Evolutionary conservation across 2,888 invertebrate species (phyloP), one percentile per base, ranked within the genome.

Genomic region (Glaucopsyche alexis): DNA sequence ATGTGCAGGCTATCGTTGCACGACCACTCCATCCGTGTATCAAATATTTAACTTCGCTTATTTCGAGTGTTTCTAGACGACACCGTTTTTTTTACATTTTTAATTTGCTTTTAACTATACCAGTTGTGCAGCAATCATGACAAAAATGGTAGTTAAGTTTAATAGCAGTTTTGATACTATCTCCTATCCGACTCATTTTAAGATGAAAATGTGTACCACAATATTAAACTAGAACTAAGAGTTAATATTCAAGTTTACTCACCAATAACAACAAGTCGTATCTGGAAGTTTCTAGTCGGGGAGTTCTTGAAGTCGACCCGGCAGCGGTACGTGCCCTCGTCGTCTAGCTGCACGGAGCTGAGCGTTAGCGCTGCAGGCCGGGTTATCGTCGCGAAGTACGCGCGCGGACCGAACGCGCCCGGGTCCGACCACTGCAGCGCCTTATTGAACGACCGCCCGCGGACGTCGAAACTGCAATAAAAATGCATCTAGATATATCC

Each of bases 251-350:
- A 55, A 55, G 16, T 55, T 55, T 11, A 93, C 96, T 96, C 93
- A 98, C 98, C 97, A 87, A 98, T 97, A 81, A 98, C 97, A 82
- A 97, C 97, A 79, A 98, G 95, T 85, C 96, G 96, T 87, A 98
- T 96, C 83, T 97, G 96, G 87, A 97, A 96, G 87, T 97, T 97
- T 81, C 97, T 95, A 14, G 98, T 97, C 47, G 97, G 97, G 9
- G 97, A 96, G 83, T 97, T 97, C 81, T 96, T 96, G 89, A 98
- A 98, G 90, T 98, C 98, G 49, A 98, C 98, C 76, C 98, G 94
- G 87, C 98, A 98, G 79, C 97, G 94, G 90, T 98, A 98, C 74
- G 94, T 94, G 69, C 98, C 98, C 84, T 97, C 97, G 81, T 98
- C 98, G 81, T 96, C 96, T 79, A 97, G 91, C 82, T 96, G 96